Conservation (phyloP, 2,113 vertebrate species). For the Gadus chalcogrammus region DNA sequence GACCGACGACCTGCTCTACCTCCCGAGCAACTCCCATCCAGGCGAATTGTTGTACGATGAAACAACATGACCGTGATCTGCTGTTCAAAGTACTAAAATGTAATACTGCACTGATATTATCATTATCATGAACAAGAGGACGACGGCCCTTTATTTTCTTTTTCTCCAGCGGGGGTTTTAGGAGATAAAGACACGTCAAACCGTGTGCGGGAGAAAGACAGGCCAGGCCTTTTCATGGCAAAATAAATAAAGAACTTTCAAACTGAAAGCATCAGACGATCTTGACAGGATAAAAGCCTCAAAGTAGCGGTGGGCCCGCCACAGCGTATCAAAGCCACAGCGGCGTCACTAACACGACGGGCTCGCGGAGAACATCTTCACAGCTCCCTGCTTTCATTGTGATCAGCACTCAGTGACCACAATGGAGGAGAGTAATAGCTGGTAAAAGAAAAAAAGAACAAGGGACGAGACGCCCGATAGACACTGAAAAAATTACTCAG, state of each 20-base stretch:
- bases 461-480: conserved; percentile 38
- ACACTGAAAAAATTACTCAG: conserved; percentile 67
- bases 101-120: too few species aligned
- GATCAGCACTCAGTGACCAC: conserved; percentile 67
- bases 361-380: conserved; percentile 51
- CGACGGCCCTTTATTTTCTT: too few species aligned
- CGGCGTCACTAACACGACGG: conserved; percentile 48
- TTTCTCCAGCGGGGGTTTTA: too few species aligned
- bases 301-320: conserved; percentile 19
- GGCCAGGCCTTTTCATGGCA: neutral
- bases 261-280: neutral
- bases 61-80: too few species aligned
- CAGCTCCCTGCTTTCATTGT: conserved; percentile 61
- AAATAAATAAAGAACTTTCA: neutral
- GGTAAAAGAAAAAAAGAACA: conserved; percentile 45
- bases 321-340: conserved; percentile 19
- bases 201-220: neutral
- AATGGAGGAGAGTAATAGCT: conserved; percentile 67
- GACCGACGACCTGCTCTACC: too few species aligned
- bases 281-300: conserved; percentile 5
- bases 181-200: neutral
- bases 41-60: too few species aligned
- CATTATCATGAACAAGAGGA: too few species aligned
- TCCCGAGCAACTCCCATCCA: too few species aligned
- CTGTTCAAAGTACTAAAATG: too few species aligned